Percentiles rank a stretch among this genome's conserved stretches.
These are phyloP conservation scores for Scophthalmus maximus DNA, from an alignment of 2,113 vertebrate species.

Conservation along the genomic window DNA sequence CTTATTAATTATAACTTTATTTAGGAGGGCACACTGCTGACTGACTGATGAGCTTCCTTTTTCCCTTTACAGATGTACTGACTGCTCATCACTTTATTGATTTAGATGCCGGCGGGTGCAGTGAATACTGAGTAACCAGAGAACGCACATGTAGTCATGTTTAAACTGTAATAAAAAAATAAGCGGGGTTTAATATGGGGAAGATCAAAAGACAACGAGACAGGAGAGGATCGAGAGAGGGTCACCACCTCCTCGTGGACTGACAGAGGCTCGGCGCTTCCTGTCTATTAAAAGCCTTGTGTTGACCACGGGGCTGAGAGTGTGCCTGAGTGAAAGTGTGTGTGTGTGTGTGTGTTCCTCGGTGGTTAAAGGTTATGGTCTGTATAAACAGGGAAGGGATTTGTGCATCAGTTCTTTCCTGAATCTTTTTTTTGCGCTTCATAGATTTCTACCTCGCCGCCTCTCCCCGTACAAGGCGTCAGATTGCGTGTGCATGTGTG, in stretches of 20 bases:
- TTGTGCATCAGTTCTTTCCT: slow-evolving; percentile 40
- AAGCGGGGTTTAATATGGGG: slow-evolving; percentile 28
- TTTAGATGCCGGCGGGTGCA: too few relatives aligned
- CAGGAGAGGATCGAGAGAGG: slow-evolving; percentile 2
- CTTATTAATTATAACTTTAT: background rate
- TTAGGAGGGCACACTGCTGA: background rate
- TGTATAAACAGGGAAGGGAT: slow-evolving; percentile 43
- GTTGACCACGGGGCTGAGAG: slow-evolving; percentile 11
- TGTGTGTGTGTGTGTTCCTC: slow-evolving; percentile 12
- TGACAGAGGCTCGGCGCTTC: slow-evolving; percentile 33
- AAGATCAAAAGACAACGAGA: slow-evolving; percentile 40
- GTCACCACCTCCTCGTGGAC: slow-evolving; percentile 30
- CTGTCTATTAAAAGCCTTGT: slow-evolving; percentile 54
- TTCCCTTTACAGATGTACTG: background rate
- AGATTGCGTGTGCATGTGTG: slow-evolving; percentile 42
- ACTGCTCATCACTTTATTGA: background rate
- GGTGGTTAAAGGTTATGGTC: slow-evolving; percentile 51
- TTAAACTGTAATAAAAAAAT: slow-evolving; percentile 11
- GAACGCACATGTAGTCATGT: background rate
- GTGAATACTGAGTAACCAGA: background rate
- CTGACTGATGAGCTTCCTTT: background rate
- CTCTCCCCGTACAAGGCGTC: slow-evolving; percentile 39
- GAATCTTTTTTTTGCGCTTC: background rate
- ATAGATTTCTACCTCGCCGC: slow-evolving; percentile 16
- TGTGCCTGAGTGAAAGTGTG: slow-evolving; percentile 37